Conservation (phyloP, 2,888 invertebrate genomes). For the Drosophila crucigera region DNA sequence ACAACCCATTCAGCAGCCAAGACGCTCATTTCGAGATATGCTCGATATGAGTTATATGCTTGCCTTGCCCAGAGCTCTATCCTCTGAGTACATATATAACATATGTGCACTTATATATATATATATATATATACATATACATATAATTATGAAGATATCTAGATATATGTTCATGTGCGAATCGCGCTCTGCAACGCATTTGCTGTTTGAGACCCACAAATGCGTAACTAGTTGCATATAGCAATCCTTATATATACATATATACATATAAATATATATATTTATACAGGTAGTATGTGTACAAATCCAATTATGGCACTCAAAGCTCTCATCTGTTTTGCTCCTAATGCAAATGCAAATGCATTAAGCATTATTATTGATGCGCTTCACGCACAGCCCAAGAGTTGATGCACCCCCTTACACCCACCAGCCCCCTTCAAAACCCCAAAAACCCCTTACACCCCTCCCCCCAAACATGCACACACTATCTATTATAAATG, state of each 20-base stretch:
- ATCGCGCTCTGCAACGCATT: constrained; percentile 18
- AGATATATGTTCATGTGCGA: constrained; percentile 11
- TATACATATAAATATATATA: background rate
- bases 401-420: background rate
- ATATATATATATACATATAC: background rate
- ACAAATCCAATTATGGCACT: constrained; percentile 18
- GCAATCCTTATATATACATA: background rate
- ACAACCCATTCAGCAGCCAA: background rate
- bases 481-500: constrained; percentile 17
- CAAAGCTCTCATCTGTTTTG: constrained; percentile 41
- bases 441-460: background rate
- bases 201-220: background rate
- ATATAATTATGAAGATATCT: constrained; percentile 5
- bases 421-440: background rate
- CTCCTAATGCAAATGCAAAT: constrained; percentile 8
- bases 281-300: background rate
- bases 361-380: constrained; percentile 30
- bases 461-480: constrained; percentile 11
- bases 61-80: background rate
- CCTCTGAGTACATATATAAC: background rate
- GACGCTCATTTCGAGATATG: background rate
- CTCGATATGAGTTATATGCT: constrained; percentile 19
- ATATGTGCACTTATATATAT: background rate
- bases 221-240: background rate
- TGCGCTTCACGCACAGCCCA: background rate